Base-by-base conservation (phyloP, 2,888 invertebrate species). In the Ommatoiulus sabulosus region DNA sequence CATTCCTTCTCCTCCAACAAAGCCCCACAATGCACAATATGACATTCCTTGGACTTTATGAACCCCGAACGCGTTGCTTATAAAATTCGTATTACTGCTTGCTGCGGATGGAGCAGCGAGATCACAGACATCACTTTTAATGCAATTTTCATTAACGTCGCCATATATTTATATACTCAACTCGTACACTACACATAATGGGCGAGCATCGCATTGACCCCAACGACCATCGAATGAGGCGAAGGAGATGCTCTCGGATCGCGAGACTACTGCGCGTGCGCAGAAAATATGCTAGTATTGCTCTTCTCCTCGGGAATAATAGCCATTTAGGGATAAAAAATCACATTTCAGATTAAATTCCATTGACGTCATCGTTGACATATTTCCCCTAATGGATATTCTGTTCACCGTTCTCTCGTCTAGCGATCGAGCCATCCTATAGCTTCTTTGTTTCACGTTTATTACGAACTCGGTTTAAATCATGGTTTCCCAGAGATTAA, bases 31-130 rank as follows among this genome's bases (percentile, higher is more conserved):
- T 80, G 80, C 80, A 80, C 80, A 80, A 80, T 80, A 80, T 80
- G 80, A 80, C 80, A 80, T 80, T 80, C 80, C 80, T 80, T 35
- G 80, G 80, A 80, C 80, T 80, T 80, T 80, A 80, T 80, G 80
- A 80, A 80, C 80, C 80, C 80, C 3, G 24, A 80, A 80, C 80
- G 10, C 80, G 80, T 80, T 80, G 80, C 80, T 80, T 80, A 80
- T 35, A 35, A 80, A 80, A 80, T 80, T 80, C 80, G 12, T 80
- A 80, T 80, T 80, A 35, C 80, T 72, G 24, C 7, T 72, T 72
- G 12, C 72, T 5, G 20, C 3, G 20, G 8, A 72, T 24, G 20
- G 72, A 72, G 72, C 20, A 72, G 5, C 5, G 35, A 35, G 80
- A 80, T 80, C 80, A 80, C 24, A 80, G 80, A 80, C 80, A 80